phyloP scores from a whole-genome alignment of 2,797 vertebrate species.

The Bradypodion pumilum region DNA sequence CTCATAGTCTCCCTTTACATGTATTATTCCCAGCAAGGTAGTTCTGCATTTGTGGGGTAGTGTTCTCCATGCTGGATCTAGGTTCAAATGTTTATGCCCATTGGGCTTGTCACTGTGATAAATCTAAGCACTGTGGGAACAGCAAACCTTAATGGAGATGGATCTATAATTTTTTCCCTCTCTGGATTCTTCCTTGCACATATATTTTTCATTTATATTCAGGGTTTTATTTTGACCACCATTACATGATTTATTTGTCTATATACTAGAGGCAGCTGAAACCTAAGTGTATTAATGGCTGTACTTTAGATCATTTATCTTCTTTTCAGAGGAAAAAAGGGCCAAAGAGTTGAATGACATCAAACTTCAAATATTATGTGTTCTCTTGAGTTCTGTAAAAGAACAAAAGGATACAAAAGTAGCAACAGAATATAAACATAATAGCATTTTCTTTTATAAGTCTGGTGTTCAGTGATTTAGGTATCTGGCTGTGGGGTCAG shows the following conservation, averaged over 20 bases:
- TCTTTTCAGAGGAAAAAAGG: not conserved
- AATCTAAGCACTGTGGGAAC: too few relatives aligned
- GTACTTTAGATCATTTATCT: not conserved
- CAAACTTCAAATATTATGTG: too few relatives aligned
- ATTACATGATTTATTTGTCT: conserved; percentile 38
- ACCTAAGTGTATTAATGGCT: not conserved
- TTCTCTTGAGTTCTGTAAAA: not conserved
- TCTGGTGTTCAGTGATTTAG: not conserved
- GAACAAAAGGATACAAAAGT: not conserved
- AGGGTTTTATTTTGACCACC: conserved; percentile 38
- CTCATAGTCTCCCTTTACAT: too few relatives aligned
- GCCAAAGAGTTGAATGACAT: too few relatives aligned
- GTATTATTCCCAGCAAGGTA: too few relatives aligned
- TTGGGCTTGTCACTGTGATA: too few relatives aligned
- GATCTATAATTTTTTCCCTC: conserved; percentile 49
- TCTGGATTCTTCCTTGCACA: conserved; percentile 34
- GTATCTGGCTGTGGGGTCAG: too few relatives aligned
- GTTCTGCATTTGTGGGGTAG: too few relatives aligned
- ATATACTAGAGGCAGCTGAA: not conserved
- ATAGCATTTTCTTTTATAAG: not conserved
- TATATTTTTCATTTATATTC: not conserved
- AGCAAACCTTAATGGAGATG: conserved; percentile 13
- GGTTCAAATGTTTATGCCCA: too few relatives aligned
- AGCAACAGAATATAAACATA: not conserved
- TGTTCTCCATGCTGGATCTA: too few relatives aligned